phyloP scores from a whole-genome alignment of 2,797 vertebrate species.

The Sardinella longiceps region DNA sequence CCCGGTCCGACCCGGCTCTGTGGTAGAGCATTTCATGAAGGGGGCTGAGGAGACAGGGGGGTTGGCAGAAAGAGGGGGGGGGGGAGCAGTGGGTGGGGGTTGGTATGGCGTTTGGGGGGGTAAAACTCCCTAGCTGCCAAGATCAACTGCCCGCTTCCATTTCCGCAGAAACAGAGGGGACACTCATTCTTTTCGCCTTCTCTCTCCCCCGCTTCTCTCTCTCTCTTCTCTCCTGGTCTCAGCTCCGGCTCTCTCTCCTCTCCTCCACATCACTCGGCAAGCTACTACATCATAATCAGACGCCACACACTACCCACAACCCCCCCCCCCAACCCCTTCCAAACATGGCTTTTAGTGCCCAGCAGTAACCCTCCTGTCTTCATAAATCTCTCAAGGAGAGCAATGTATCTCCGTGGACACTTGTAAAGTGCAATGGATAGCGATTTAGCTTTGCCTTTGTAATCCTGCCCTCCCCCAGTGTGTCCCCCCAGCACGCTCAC shows the following conservation, averaged over 20 bases:
- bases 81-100: too few relatives aligned
- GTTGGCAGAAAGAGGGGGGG: not conserved
- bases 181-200: constrained; percentile 52
- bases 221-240: not conserved
- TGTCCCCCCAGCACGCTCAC: not conserved
- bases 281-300: constrained; percentile 59
- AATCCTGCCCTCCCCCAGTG: not conserved
- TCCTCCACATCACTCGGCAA: constrained; percentile 51
- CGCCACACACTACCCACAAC: constrained; percentile 42
- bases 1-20: constrained; percentile 57
- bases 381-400: constrained; percentile 62
- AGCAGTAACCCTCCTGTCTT: constrained; percentile 47
- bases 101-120: too few relatives aligned
- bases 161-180: constrained; percentile 45
- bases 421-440: constrained; percentile 44
- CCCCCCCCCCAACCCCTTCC: constrained; percentile 32
- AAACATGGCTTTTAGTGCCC: constrained; percentile 48
- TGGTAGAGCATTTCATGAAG: constrained; percentile 67
- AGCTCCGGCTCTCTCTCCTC: constrained; percentile 36
- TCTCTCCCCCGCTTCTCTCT: constrained; percentile 23
- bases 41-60: constrained; percentile 3
- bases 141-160: constrained; percentile 70
- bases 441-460: constrained; percentile 47
- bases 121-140: constrained; percentile 63
- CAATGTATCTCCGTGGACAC: constrained; percentile 53